phyloP scores from a whole-genome alignment of 2,113 vertebrate genomes.

The Octodon degus region DNA sequence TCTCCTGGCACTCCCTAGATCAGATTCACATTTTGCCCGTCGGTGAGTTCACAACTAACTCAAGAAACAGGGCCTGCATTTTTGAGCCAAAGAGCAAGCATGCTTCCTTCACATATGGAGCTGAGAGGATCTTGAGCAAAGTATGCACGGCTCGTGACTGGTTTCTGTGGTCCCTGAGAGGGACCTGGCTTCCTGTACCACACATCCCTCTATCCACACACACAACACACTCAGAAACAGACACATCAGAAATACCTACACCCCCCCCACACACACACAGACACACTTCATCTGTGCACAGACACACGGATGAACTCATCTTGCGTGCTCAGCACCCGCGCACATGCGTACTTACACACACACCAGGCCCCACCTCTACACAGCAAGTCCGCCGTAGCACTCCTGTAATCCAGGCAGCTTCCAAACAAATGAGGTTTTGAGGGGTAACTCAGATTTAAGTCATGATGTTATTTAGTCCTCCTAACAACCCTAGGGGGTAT shows the following conservation, averaged over 20 bases:
- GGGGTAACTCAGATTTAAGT: not conserved
- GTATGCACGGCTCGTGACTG: accelerated
- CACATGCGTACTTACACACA: not conserved
- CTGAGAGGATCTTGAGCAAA: not conserved
- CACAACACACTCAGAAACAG: not conserved
- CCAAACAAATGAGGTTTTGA: not conserved
- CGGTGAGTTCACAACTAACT: slow-evolving; percentile 5
- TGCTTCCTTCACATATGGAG: not conserved
- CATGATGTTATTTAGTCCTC: not conserved
- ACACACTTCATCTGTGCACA: not conserved
- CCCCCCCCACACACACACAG: no score
- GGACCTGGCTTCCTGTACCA: not conserved
- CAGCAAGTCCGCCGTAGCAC: not conserved
- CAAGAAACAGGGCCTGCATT: not conserved
- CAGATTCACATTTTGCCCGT: not conserved
- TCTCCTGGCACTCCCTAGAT: not conserved
- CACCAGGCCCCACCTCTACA: not conserved
- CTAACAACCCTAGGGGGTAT: not conserved
- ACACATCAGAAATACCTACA: not conserved
- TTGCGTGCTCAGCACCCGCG: not conserved
- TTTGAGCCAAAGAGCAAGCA: slow-evolving; percentile 15
- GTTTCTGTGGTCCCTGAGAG: not conserved
- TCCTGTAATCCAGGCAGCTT: not conserved
- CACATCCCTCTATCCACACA: not conserved
- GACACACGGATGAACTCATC: not conserved